These are phyloP conservation scores for Sceloporus tristichus DNA, from an alignment of 2,113 vertebrate species.

Conservation along the genomic window DNA sequence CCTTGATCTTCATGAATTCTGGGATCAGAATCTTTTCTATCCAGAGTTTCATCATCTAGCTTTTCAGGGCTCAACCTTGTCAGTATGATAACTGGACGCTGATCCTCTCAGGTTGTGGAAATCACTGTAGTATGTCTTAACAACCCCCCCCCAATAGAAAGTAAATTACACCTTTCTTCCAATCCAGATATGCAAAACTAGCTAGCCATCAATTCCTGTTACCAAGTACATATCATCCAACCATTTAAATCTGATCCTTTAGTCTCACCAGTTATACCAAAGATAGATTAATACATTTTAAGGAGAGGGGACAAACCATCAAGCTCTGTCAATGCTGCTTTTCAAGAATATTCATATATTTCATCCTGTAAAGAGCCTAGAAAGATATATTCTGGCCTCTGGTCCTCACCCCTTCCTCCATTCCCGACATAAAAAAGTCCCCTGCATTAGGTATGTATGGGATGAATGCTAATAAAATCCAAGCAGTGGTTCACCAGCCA, in stretches of 20 bases:
- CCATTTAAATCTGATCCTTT: not conserved
- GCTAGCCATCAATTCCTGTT: not conserved
- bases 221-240: not conserved
- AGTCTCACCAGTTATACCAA: not conserved
- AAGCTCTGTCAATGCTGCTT: not conserved
- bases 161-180: slow-evolving; percentile 10
- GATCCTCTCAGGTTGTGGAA: not conserved
- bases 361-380: slow-evolving; percentile 1
- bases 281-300: not conserved
- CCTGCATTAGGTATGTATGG: slow-evolving; percentile 36
- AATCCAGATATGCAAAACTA: slow-evolving; percentile 8
- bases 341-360: not conserved
- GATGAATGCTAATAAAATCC: slow-evolving; percentile 65
- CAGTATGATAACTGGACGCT: not conserved
- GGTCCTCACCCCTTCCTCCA: slow-evolving; percentile 41
- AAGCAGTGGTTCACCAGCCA: slow-evolving; percentile 65
- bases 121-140: not conserved
- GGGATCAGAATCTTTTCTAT: not conserved
- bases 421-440: slow-evolving; percentile 19
- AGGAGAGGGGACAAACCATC: not conserved
- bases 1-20: not conserved
- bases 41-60: not conserved
- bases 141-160: not conserved
- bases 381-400: slow-evolving; percentile 26
- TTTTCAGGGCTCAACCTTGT: slow-evolving; percentile 11